Percentiles rank a stretch among this genome's conserved stretches.
These are phyloP conservation scores for Onchidella celtica DNA, from an alignment of 2,888 invertebrate species.

Conservation along the genomic window DNA sequence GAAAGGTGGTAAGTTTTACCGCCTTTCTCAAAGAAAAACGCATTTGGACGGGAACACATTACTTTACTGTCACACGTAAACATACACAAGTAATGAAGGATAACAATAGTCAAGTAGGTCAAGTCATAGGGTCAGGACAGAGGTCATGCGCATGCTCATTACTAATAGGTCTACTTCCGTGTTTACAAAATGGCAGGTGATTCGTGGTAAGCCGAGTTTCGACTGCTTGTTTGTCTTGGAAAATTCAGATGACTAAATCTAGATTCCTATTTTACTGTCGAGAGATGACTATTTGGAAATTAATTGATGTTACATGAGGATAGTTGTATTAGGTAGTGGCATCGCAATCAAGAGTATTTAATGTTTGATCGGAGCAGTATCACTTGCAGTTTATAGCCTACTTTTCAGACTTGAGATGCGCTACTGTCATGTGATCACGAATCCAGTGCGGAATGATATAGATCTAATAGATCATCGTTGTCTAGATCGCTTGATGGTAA, in stretches of 20 bases:
- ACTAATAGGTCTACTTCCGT: background rate
- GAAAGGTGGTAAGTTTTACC: slow-evolving; percentile 55
- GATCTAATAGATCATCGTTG: too few species aligned
- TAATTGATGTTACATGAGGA: too few species aligned
- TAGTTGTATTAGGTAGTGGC: too few species aligned
- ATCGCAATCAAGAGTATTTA: too few species aligned
- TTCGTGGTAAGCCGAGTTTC: slow-evolving; percentile 51
- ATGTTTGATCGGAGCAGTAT: too few species aligned
- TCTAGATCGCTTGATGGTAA: too few species aligned
- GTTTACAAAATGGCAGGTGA: slow-evolving; percentile 48
- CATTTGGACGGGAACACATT: slow-evolving; percentile 53
- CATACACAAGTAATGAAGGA: background rate
- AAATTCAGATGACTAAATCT: background rate
- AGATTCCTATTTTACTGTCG: too few species aligned
- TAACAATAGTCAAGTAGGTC: background rate
- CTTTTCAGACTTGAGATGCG: too few species aligned
- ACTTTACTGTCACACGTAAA: slow-evolving; percentile 3
- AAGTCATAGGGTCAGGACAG: background rate
- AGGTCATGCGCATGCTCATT: slow-evolving; percentile 34
- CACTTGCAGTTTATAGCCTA: too few species aligned
- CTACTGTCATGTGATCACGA: too few species aligned
- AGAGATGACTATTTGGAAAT: too few species aligned
- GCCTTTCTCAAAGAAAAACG: slow-evolving; percentile 59
- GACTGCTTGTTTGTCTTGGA: background rate
- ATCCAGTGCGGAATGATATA: too few species aligned